Conservation (phyloP, 1,140 invertebrate genomes). For the Camponotus vicinus region DNA sequence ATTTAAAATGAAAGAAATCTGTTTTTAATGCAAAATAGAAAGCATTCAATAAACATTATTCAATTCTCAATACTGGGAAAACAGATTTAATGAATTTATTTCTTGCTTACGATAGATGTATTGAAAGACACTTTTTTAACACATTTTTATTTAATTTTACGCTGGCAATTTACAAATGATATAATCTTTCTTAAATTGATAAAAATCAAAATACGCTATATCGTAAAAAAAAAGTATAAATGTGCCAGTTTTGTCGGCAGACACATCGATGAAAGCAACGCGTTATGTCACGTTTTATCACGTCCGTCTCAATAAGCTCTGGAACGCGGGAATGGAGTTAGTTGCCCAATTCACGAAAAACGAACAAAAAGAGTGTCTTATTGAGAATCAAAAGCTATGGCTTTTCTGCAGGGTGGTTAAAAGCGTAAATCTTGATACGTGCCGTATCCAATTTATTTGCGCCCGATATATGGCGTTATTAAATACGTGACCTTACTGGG, state of each 20-base stretch:
- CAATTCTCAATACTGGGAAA: background rate
- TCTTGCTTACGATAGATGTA: background rate
- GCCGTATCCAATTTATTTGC: constrained; percentile 72
- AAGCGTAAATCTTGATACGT: constrained; percentile 74
- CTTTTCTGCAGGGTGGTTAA: constrained; percentile 8
- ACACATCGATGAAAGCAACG: constrained; percentile 17
- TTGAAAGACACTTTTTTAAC: background rate
- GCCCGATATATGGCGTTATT: constrained; percentile 69
- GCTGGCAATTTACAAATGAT: background rate
- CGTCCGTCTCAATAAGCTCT: constrained; percentile 10
- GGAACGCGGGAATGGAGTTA: background rate
- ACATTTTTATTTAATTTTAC: background rate
- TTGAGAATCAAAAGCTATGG: constrained; percentile 53
- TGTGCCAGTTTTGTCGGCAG: background rate
- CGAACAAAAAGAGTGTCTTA: constrained; percentile 34
- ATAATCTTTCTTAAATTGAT: background rate
- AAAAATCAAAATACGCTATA: background rate
- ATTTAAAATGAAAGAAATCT: too few species aligned
- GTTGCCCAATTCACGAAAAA: constrained; percentile 21
- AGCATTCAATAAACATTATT: background rate
- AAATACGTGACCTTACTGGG: constrained; percentile 72
- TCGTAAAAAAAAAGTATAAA: background rate
- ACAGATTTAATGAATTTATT: constrained; percentile 24
- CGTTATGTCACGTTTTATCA: constrained; percentile 39
- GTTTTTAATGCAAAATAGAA: background rate